Evolutionary conservation across 2,888 invertebrate genomes (phyloP), one percentile per base, ranked within the genome.

Genomic region (Pseudococcus longispinus): DNA sequence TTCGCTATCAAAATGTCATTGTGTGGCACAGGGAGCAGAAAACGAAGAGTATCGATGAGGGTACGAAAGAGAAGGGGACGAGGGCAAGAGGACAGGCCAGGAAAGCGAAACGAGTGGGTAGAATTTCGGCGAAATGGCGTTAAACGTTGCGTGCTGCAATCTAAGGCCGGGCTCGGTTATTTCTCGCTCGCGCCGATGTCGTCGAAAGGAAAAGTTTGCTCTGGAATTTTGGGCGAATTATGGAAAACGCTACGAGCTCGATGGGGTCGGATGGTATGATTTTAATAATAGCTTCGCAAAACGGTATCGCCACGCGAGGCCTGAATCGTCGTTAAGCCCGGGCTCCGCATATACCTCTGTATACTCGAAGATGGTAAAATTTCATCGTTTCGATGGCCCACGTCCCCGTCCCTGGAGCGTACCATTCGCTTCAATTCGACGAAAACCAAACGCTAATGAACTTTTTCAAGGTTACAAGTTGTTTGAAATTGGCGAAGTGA

Each of bases 391-490:
- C 26, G 29, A 23, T 23, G 15, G 26, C 65, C 29, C 15, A 18
- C 29, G 5, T 5, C 26, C 13, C 26, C 65, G 3, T 26, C 65
- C 26, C 13, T 11, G 8, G 6, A 6, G 20, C 60, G 20, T n/a
- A 23, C 5, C 0, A 3, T 51, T 8, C 37, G 20, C n/a, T 5
- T 6, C 2, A 26, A 1, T 51, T 51, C 60, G 23, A 6, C 60
- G 20, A 6, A 8, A 60, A 60, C 20, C 8, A 60, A 60, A 29
- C 70, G 70, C 0, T 70, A 70, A 70, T 70, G 70, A 70, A 70
- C 70, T 70, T 70, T 70, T 70, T 70, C 70, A 70, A 70, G 70
- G 70, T 29, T 70, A 29, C 3, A 70, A 70, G 29, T 29, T 29
- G 15, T 9, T 26, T 26, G 20, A 26, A 15, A 26, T 65, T 65